Evolutionary conservation across 2,113 vertebrate genomes (phyloP).

Genomic region (Morone chrysops): DNA sequence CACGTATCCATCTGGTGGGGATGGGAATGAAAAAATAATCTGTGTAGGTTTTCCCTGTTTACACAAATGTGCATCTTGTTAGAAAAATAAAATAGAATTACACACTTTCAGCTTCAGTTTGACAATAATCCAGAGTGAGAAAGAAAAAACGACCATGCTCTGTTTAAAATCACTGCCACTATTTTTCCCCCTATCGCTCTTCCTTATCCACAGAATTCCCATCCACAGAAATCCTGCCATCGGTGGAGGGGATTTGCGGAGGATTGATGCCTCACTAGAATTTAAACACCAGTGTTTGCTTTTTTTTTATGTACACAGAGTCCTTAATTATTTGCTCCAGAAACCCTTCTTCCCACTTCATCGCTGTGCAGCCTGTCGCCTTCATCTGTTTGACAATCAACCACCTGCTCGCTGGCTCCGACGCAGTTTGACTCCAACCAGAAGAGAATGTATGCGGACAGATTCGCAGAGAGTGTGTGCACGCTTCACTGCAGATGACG

Average conservation of each 20-base stretch:
- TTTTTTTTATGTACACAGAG: not conserved
- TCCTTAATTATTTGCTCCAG: conserved; percentile 53
- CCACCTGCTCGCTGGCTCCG: conserved; percentile 59
- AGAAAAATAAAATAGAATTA: not conserved
- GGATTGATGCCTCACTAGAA: conserved; percentile 7
- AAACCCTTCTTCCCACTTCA: conserved; percentile 41
- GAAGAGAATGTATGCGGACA: conserved; percentile 29
- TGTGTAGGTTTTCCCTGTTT: not conserved
- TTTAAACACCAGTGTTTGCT: conserved; percentile 19
- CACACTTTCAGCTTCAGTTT: not conserved
- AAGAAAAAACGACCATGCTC: not conserved
- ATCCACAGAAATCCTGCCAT: not conserved
- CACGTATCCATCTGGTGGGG: not conserved
- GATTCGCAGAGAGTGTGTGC: not conserved
- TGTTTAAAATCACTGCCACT: not conserved
- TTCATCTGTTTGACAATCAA: conserved; percentile 63
- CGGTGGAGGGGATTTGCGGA: not conserved
- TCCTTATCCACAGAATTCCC: not conserved
- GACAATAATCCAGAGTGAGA: not conserved
- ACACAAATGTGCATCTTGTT: conserved; percentile 1
- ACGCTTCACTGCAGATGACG: not conserved
- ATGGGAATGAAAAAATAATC: not conserved
- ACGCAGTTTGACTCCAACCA: conserved; percentile 43
- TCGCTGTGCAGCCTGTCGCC: conserved; percentile 48
- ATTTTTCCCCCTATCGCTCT: not conserved